These are phyloP conservation scores for Gambelia wislizenii DNA, from an alignment of 2,797 vertebrate species.

Conservation along the genomic window DNA sequence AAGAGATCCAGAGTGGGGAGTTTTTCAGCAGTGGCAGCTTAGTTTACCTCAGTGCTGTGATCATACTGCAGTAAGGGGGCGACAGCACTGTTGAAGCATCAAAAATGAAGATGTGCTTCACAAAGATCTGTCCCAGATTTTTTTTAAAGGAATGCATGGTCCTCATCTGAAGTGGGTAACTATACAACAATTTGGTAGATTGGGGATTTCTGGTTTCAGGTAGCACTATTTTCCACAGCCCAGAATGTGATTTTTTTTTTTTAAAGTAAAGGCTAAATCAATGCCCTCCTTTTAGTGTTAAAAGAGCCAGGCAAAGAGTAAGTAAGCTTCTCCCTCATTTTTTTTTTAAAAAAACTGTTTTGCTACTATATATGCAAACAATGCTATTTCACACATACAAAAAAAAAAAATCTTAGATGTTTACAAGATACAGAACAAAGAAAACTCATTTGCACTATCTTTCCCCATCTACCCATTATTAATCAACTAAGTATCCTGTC, in stretches of 20 bases:
- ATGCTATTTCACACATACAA: neutral
- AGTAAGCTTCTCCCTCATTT: neutral
- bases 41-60: neutral
- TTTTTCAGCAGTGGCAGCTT: neutral
- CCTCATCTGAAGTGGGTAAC: neutral
- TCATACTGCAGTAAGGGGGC: neutral
- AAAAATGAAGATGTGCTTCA: neutral
- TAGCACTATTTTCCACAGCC: too few relatives aligned
- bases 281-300: constrained; percentile 27
- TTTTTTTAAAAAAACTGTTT: neutral
- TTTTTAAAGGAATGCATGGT: neutral
- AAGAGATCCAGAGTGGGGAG: neutral
- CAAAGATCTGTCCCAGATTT: neutral
- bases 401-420: too few relatives aligned
- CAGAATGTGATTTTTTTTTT: accelerated
- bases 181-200: neutral
- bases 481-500: constrained; percentile 27
- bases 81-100: neutral
- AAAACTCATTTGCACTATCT: too few relatives aligned
- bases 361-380: neutral
- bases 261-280: neutral
- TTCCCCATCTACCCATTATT: constrained; percentile 25
- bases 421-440: too few relatives aligned
- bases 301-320: neutral
- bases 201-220: too few relatives aligned